Evolutionary conservation across 2,888 invertebrate genomes (phyloP), one percentile per base, ranked within the genome.

Genomic region (Monoplex corrugatus): DNA sequence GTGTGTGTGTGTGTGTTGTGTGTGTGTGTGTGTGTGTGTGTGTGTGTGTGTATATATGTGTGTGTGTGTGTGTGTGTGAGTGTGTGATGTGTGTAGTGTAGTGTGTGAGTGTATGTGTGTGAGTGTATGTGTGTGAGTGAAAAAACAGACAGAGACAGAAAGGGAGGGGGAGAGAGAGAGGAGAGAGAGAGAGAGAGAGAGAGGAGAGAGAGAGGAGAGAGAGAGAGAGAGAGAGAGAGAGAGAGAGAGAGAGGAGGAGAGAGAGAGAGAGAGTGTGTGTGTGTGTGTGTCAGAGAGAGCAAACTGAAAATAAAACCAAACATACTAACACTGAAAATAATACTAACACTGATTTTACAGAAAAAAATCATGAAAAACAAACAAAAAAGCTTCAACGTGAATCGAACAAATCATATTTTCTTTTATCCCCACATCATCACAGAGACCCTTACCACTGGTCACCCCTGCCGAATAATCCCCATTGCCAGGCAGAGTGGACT

Each of bases 391-490:
- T n/a, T n/a, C n/a, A n/a, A n/a, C n/a, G n/a, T n/a, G n/a, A n/a
- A n/a, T n/a, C n/a, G n/a, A n/a, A n/a, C n/a, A n/a, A n/a, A n/a
- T n/a, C n/a, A n/a, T n/a, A n/a, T n/a, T n/a, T n/a, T n/a, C n/a
- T n/a, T 16, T 32, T 32, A 32, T n/a, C 8, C 16, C 40, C 8
- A 38, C 35, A 43, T 19, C 44, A 40, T 6, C 35, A 50, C 35
- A 43, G 13, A 40, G 35, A 23, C 38, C 94, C 94, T 97, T 96
- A 97, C 98, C 97, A 98, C 98, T 98, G 91, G 97, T 96, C 95
- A 97, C 97, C 96, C 97, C 98, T 92, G 97, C 97, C 16, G 98
- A 97, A 95, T 98, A 98, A 96, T 98, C 98, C 0, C 98, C 98
- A 92, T 98, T 98, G 89, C 97, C 97, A 90, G 98, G 98, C 92